Base-by-base conservation (phyloP, 2,113 vertebrate species). In the Bubo scandiacus region DNA sequence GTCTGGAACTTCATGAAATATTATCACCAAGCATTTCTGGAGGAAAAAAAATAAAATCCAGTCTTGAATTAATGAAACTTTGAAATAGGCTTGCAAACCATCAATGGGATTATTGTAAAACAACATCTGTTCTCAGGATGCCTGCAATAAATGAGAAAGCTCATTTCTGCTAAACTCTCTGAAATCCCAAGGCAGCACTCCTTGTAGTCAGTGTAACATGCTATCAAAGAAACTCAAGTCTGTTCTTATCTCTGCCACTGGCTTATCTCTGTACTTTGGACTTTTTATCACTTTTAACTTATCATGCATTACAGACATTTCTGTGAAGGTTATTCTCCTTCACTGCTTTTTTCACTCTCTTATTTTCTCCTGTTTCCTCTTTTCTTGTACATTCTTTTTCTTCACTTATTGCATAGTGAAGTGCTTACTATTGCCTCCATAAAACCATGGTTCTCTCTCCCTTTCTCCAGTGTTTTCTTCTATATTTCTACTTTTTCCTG, bases 1-100 rank as follows among this genome's bases (percentile, higher is more conserved):
- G 89, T 81, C 80, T 96, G 73, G 77, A 95, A 91, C 61, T 92
- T 96, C 40, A 26, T 96, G 81, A 91, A 95, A 84, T 92, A 74
- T 89, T 91, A 92, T 81, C 77, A 78, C 36, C 49, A 83, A 88
- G 43, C 20, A 52, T 65, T 88, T 91, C 81, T 40, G 4, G 15
- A 42, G 26, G 5, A 20, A 78, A 62, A 72, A 88, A 71, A 43
- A 3, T 3, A 61, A 58, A 86, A 66, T 55, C 21, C 29, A 42
- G 3, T 45, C 26, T 86, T 92, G 67, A 86, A 63, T 94, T 94
- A 83, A 81, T 75, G 77, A 91, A 91, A 72, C 19, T 72, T 79
- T 88, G 70, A 21, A 75, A 91, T 57, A 47, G 73, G 38, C 40
- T 86, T 81, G 49, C 57, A 71, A 92, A 81, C 38, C 65, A 45